phyloP scores from a whole-genome alignment of 2,888 invertebrate genomes.

The Sialis lutaria region DNA sequence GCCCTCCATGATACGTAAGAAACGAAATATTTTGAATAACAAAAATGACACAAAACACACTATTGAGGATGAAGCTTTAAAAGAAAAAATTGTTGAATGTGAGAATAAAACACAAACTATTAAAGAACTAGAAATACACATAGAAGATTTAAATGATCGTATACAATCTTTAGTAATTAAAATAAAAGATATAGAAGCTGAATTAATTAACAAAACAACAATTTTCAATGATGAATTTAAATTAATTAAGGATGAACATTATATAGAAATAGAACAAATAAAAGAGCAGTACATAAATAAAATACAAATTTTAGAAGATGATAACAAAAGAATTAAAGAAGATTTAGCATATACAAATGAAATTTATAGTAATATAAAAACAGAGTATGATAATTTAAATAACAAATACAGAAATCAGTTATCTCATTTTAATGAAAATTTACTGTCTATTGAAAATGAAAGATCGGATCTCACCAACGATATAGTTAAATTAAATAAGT shows the following conservation, averaged over 20 bases:
- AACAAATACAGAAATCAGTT: too few relatives aligned
- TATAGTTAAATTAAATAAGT: too few relatives aligned
- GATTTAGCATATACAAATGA: too few relatives aligned
- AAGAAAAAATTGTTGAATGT: conserved; percentile 33
- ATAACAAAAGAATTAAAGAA: too few relatives aligned
- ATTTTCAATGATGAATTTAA: conserved; percentile 21
- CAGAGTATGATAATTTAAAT: too few relatives aligned
- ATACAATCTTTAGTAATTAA: conserved; percentile 11
- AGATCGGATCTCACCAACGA: too few relatives aligned
- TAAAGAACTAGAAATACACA: conserved; percentile 28
- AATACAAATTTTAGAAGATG: neutral
- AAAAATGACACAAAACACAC: conserved; percentile 16
- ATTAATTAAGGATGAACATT: neutral
- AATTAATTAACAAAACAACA: conserved; percentile 22
- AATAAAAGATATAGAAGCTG: conserved; percentile 10
- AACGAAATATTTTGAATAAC: neutral
- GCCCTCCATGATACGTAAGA: neutral
- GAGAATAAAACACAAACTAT: conserved; percentile 32
- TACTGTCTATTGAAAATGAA: too few relatives aligned
- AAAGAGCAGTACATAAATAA: neutral
- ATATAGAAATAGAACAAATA: neutral
- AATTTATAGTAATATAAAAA: too few relatives aligned
- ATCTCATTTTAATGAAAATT: too few relatives aligned
- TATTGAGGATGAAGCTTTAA: conserved; percentile 24
- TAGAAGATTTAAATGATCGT: conserved; percentile 30